Base-by-base conservation (phyloP, 1,140 invertebrate genomes). In the Ceratina calcarata region DNA sequence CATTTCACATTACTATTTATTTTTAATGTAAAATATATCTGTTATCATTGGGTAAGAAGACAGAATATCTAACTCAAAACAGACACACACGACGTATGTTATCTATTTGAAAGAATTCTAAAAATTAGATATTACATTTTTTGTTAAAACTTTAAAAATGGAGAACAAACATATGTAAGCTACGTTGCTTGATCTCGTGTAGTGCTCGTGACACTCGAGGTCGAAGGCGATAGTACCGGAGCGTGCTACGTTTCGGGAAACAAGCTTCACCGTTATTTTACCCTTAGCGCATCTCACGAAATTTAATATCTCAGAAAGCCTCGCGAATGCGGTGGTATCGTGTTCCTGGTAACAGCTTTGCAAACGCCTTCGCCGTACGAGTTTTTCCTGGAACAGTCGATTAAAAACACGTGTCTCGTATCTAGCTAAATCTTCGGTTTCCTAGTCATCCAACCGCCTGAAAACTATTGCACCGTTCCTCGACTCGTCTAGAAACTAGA, bases 231-330 rank as follows among this genome's bases (percentile, higher is more conserved):
- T 27, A 20, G 74, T 55, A 58, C 68, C 61, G 60, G 51, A 67
- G 22, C 55, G 13, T 61, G 51, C 20, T 27, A 18, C 20, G 57
- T 49, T 32, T 22, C 61, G 45, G 16, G 12, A 60, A 20, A 53
- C 45, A 51, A 32, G n/a, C 27, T 45, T 65, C 60, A 18, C 8
- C 4, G 80, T 62, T 45, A 22, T 18, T 58, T 74, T 24, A 2
- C 20, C 27, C 22, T 66, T 18, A 24, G 12, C 15, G 32, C 73
- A 65, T 75, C 45, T 24, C 67, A 65, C 20, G 60, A 51, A 78
- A 78, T 81, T 81, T 81, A 81, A 81, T 81, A 78, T 77, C 22
- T 32, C n/a, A 37, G 68, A 55, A 53, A 70, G 75, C 62, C 15
- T 62, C 10, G 49, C 60, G 53, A 71, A 45, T 60, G n/a, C 27